A percentile compares a stretch with the other conserved stretches of the same genome.
Conservation (phyloP, 2,888 invertebrate species). For the Mesochorus sp. region DNA sequence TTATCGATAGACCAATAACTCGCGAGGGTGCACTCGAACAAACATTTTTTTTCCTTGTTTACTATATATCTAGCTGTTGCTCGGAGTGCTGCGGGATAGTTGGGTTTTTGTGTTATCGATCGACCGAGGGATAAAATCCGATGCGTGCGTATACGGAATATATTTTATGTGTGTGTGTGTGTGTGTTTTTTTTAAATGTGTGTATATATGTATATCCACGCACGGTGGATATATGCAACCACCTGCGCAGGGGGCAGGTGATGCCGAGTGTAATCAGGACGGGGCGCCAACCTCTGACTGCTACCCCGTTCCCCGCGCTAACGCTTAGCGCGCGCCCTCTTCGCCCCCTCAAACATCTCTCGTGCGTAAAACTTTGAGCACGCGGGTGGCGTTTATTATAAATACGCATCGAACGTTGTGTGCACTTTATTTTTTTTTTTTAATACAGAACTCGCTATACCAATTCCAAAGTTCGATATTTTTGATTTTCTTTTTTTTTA, state of each 20-base stretch:
- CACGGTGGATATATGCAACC: constrained; percentile 68
- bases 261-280: constrained; percentile 71
- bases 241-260: constrained; percentile 77
- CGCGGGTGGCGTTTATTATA: constrained; percentile 6
- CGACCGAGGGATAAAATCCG: constrained; percentile 64
- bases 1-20: constrained; percentile 50
- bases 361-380: constrained; percentile 54
- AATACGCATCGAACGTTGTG: not conserved
- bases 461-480: too few species aligned
- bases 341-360: constrained; percentile 52
- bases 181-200: too few species aligned
- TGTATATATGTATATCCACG: constrained; percentile 28
- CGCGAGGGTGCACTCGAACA: constrained; percentile 21
- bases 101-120: constrained; percentile 52
- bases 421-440: not conserved
- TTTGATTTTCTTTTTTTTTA: too few species aligned
- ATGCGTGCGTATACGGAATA: constrained; percentile 51
- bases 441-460: too few species aligned
- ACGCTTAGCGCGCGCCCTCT: constrained; percentile 25
- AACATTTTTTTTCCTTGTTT: constrained; percentile 9
- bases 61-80: constrained; percentile 41
- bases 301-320: constrained; percentile 52
- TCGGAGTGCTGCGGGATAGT: constrained; percentile 32
- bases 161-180: not conserved
- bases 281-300: constrained; percentile 70